phyloP scores from a whole-genome alignment of 2,113 vertebrate genomes.

The Thunnus maccoyii region DNA sequence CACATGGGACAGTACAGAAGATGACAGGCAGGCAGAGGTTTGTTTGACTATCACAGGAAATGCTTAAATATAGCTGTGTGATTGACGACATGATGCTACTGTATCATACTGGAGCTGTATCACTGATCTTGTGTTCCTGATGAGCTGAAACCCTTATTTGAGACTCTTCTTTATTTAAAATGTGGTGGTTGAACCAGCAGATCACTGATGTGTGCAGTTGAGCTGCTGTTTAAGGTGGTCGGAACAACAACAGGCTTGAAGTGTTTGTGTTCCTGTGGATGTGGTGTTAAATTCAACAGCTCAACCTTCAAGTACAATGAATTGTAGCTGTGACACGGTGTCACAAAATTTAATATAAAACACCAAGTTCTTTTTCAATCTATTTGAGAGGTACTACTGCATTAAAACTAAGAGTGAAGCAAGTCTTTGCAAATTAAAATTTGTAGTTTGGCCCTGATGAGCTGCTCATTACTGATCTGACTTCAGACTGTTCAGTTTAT shows the following conservation, averaged over 20 bases:
- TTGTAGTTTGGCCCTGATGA: background rate
- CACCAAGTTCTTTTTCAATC: background rate
- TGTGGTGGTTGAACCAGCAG: background rate
- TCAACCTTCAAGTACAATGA: background rate
- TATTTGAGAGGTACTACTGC: background rate
- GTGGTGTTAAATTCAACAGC: background rate
- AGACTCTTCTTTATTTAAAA: background rate
- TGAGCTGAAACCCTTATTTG: background rate
- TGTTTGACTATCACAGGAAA: conserved; percentile 10
- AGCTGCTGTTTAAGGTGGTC: conserved; percentile 2
- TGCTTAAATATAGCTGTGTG: background rate
- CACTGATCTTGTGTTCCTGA: conserved; percentile 8
- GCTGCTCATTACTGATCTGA: background rate
- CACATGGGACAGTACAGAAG: accelerated
- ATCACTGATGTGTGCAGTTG: conserved; percentile 2
- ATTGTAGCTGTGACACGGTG: background rate
- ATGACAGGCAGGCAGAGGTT: background rate
- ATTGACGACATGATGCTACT: background rate
- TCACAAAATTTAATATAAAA: background rate
- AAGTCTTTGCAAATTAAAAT: background rate
- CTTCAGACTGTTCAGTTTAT: background rate
- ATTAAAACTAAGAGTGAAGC: background rate
- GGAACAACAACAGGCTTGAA: conserved; percentile 18
- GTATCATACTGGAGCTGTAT: conserved; percentile 2
- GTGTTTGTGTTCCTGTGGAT: conserved; percentile 23